Conservation (phyloP, 1,140 invertebrate genomes). For the Phymorhynchus buccinoides region DNA sequence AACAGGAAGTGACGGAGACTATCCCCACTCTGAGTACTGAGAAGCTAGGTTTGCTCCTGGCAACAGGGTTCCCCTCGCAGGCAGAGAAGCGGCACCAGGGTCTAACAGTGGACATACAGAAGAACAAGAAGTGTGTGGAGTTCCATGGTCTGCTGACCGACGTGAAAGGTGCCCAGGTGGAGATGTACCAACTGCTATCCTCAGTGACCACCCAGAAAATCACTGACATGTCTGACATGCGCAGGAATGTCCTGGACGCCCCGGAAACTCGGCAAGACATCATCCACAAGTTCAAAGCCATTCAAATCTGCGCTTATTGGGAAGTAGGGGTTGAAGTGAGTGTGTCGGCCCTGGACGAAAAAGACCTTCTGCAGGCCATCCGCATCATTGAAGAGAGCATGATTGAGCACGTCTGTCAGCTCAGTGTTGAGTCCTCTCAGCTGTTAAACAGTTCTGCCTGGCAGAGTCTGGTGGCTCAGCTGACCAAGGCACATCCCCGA, state of each 20-base stretch:
- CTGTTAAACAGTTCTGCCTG: conserved; percentile 25
- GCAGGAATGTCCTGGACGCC: conserved; percentile 3
- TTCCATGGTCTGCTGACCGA: conserved; percentile 48
- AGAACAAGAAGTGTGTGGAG: conserved; percentile 34
- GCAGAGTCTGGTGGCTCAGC: neutral
- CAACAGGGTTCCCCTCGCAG: conserved; percentile 40
- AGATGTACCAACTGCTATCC: conserved; percentile 41
- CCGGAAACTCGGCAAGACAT: conserved; percentile 30
- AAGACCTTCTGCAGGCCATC: conserved; percentile 1
- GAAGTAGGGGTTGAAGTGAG: conserved; percentile 19
- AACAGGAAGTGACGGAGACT: conserved; percentile 48
- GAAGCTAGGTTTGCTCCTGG: conserved; percentile 40
- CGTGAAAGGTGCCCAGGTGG: conserved; percentile 44
- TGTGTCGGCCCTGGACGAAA: conserved; percentile 30
- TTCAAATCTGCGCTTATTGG: conserved; percentile 31
- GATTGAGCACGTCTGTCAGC: neutral
- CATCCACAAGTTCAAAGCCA: conserved; percentile 34
- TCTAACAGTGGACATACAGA: conserved; percentile 42
- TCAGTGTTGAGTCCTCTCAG: conserved; percentile 34
- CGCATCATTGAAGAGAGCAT: conserved; percentile 38
- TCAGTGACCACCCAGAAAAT: neutral
- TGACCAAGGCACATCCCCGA: neutral
- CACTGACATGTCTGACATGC: conserved; percentile 13
- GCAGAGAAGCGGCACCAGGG: conserved; percentile 38
- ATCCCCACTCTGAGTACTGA: conserved; percentile 23